These are phyloP conservation scores for Solenopsis invicta DNA, from an alignment of 1,140 invertebrate species.

Conservation along the genomic window DNA sequence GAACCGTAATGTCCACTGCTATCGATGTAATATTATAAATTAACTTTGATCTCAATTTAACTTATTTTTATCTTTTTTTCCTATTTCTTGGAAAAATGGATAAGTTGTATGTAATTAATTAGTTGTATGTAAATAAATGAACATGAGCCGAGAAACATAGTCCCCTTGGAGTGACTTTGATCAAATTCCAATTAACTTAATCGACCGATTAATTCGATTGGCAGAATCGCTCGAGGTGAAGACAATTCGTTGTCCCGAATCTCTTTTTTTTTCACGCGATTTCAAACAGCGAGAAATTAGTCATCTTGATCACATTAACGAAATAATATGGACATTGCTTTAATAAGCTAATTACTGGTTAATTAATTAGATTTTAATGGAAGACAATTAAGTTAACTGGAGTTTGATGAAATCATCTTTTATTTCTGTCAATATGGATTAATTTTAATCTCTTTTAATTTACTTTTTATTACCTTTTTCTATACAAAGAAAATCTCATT, in stretches of 20 bases:
- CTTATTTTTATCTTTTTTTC: neutral
- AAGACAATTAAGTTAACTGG: conserved; percentile 5
- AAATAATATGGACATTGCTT: neutral
- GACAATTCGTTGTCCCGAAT: neutral
- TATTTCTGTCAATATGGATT: too few relatives aligned
- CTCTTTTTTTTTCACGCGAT: neutral
- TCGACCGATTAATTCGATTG: neutral
- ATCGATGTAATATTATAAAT: neutral
- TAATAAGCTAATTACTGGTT: neutral
- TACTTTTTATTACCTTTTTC: too few relatives aligned
- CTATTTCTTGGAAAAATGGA: neutral
- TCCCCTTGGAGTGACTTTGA: neutral
- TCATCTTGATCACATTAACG: too few relatives aligned
- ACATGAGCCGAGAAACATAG: too few relatives aligned
- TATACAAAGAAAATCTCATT: too few relatives aligned
- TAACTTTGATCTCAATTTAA: neutral
- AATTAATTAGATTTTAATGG: neutral
- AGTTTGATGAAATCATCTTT: neutral
- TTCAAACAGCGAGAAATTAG: neutral
- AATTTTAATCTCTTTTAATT: too few relatives aligned
- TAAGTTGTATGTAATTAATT: too few relatives aligned
- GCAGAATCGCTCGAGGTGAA: neutral
- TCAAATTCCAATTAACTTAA: neutral
- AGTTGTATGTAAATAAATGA: too few relatives aligned
- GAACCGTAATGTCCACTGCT: too few relatives aligned